phyloP scores from a whole-genome alignment of 2,888 invertebrate genomes.

The Blastobasis lacticolella region DNA sequence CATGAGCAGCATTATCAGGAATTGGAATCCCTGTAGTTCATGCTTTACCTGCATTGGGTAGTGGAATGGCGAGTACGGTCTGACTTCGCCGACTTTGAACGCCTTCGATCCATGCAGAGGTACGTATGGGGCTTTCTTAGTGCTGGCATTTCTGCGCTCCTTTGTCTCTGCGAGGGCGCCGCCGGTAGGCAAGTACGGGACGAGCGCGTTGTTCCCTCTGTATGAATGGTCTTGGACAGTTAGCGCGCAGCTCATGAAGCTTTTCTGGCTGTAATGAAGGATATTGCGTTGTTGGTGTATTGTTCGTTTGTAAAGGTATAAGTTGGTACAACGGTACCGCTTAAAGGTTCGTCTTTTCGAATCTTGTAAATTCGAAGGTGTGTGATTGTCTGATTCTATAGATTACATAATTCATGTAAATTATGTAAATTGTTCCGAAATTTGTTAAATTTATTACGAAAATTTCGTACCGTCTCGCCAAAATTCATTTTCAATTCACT shows the following conservation, averaged over 20 bases:
- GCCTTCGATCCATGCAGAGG: slow-evolving; percentile 29
- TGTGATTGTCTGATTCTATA: no score
- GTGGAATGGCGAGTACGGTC: slow-evolving; percentile 55
- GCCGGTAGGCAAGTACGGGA: background rate
- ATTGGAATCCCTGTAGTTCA: slow-evolving; percentile 9
- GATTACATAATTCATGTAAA: no score
- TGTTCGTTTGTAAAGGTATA: no score
- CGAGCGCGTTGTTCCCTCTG: slow-evolving; percentile 14
- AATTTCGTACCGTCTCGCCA: no score
- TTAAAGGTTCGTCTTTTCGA: no score
- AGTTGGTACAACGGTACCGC: no score
- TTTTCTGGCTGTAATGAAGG: slow-evolving; percentile 3
- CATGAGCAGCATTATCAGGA: slow-evolving; percentile 7
- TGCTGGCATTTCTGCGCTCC: slow-evolving; percentile 11
- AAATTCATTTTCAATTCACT: no score
- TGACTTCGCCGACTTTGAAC: slow-evolving; percentile 27
- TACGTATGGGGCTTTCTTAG: slow-evolving; percentile 24
- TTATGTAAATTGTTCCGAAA: no score
- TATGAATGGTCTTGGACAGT: slow-evolving; percentile 13
- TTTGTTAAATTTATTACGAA: no score
- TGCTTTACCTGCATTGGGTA: slow-evolving; percentile 43
- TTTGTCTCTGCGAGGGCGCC: slow-evolving; percentile 2
- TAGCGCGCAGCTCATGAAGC: slow-evolving; percentile 16
- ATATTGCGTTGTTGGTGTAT: no score
- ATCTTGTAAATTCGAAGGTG: no score